Evolutionary conservation across 1,140 invertebrate species (phyloP).

Genomic region (Euglossa dilemma): DNA sequence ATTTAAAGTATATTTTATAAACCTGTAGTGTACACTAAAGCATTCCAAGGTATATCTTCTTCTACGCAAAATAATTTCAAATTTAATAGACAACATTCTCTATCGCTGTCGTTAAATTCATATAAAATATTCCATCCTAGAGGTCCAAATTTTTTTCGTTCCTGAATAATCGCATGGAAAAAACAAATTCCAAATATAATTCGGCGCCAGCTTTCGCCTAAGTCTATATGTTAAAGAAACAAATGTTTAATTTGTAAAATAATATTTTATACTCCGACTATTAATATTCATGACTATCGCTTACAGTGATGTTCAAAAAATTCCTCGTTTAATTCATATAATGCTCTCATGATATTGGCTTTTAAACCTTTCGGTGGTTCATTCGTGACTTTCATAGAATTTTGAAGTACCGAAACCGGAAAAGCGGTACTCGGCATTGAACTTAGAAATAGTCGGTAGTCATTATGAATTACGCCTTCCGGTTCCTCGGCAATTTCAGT

Average conservation of each 20-base stretch:
- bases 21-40: constrained; percentile 92
- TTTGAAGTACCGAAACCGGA: constrained; percentile 94
- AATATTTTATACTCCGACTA: background rate
- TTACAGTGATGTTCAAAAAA: constrained; percentile 92
- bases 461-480: constrained; percentile 83
- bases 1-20: constrained; percentile 17
- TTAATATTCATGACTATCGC: constrained; percentile 12
- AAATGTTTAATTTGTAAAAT: background rate
- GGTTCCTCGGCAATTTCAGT: constrained; percentile 86
- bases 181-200: constrained; percentile 91
- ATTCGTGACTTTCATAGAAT: constrained; percentile 96
- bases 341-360: constrained; percentile 90
- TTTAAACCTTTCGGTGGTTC: constrained; percentile 94
- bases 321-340: constrained; percentile 89
- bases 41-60: constrained; percentile 91
- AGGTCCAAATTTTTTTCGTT: constrained; percentile 95
- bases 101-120: constrained; percentile 94
- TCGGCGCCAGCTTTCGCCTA: constrained; percentile 88
- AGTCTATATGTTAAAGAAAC: constrained; percentile 79
- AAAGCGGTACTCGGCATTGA: constrained; percentile 94
- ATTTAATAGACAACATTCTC: constrained; percentile 93
- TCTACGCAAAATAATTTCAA: constrained; percentile 90
- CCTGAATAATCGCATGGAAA: constrained; percentile 94
- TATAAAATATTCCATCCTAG: constrained; percentile 96
- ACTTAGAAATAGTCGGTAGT: constrained; percentile 93